These are phyloP conservation scores for Mus caroli DNA, from an alignment of 2,797 vertebrate species.

Conservation along the genomic window DNA sequence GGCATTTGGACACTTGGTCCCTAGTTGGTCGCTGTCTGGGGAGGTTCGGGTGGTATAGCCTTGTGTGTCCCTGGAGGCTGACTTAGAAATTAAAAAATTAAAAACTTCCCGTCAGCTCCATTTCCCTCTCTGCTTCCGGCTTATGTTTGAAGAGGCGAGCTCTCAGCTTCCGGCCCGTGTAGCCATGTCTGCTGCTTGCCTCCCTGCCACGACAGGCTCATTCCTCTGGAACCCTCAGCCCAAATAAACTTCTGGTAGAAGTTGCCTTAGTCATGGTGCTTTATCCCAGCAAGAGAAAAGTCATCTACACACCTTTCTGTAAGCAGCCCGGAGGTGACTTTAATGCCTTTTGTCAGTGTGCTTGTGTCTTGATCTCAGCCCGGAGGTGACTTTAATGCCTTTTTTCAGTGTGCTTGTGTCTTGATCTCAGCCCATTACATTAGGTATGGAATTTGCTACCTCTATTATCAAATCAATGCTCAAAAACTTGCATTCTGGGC, in stretches of 20 bases:
- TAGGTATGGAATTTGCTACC: background rate
- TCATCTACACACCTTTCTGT: background rate
- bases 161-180: background rate
- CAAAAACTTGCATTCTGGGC: background rate
- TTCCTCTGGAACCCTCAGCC: background rate
- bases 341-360: background rate
- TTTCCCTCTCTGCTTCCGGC: background rate
- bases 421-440: background rate
- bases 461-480: background rate
- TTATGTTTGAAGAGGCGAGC: background rate
- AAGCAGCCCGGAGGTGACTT: background rate
- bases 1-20: background rate
- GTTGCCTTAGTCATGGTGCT: no score
- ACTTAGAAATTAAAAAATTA: background rate
- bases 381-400: background rate
- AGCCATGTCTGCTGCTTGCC: background rate
- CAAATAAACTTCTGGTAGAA: background rate
- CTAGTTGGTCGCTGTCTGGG: background rate
- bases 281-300: background rate
- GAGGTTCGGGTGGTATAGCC: background rate
- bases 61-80: background rate
- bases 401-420: background rate
- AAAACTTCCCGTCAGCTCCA: background rate
- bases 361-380: background rate
- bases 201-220: background rate